phyloP scores from a whole-genome alignment of 2,888 invertebrate species.

The Lordiphosa andalusiaca region DNA sequence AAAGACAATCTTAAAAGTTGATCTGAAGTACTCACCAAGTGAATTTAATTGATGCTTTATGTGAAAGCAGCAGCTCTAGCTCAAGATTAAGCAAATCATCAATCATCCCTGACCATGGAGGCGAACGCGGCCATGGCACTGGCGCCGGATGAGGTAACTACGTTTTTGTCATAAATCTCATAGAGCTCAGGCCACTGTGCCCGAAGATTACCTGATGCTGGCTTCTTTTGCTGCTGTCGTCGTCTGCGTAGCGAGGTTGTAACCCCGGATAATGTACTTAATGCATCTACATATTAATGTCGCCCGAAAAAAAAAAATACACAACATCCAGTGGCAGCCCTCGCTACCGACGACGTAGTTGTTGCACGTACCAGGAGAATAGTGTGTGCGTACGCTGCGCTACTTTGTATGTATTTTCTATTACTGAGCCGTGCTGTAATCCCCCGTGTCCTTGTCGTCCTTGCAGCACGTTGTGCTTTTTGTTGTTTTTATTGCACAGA shows the following conservation, averaged over 20 bases:
- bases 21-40: no score
- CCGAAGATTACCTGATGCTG: constrained; percentile 21
- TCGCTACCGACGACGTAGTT: constrained; percentile 19
- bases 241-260: constrained; percentile 62
- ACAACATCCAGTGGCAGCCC: constrained; percentile 50
- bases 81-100: no score
- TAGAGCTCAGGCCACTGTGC: constrained; percentile 15
- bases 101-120: no score
- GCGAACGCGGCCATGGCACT: no score
- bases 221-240: constrained; percentile 26
- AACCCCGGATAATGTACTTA: constrained; percentile 80
- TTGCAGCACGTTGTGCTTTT: constrained; percentile 50
- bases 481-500: constrained; percentile 67
- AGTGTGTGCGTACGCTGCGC: constrained; percentile 14
- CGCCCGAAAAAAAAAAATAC: constrained; percentile 48
- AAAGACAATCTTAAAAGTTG: no score
- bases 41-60: no score
- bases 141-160: no score
- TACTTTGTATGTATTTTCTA: constrained; percentile 64
- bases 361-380: constrained; percentile 16
- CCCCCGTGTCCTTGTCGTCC: constrained; percentile 45
- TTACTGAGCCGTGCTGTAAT: constrained; percentile 53
- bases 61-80: no score
- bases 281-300: constrained; percentile 78
- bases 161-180: not conserved